phyloP scores from a whole-genome alignment of 1,140 invertebrate genomes.

The Mylabris phalerata region DNA sequence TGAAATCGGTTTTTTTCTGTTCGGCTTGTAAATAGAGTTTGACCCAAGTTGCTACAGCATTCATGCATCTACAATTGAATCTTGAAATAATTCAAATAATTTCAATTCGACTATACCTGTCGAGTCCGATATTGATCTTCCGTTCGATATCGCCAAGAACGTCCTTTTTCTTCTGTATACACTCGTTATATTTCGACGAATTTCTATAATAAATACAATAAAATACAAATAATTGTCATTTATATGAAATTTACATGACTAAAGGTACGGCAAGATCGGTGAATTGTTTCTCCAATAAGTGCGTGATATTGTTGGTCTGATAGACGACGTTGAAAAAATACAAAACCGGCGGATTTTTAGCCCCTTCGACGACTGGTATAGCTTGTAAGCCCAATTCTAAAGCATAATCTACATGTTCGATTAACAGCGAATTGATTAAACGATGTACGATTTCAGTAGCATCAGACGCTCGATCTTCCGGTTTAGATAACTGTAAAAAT shows the following conservation, averaged over 20 bases:
- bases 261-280: slow-evolving; percentile 83
- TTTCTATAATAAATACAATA: slow-evolving; percentile 52
- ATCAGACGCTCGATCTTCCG: slow-evolving; percentile 71
- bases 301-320: slow-evolving; percentile 93
- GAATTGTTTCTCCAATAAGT: slow-evolving; percentile 92
- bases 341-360: slow-evolving; percentile 66
- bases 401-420: slow-evolving; percentile 94
- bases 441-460: slow-evolving; percentile 81
- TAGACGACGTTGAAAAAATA: slow-evolving; percentile 93
- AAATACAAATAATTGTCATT: background rate
- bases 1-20: slow-evolving; percentile 95
- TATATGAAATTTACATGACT: slow-evolving; percentile 58
- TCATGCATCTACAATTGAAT: slow-evolving; percentile 57
- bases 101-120: slow-evolving; percentile 46
- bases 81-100: background rate
- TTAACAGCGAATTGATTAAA: slow-evolving; percentile 77
- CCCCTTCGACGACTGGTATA: slow-evolving; percentile 85
- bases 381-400: slow-evolving; percentile 86
- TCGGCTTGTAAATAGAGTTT: slow-evolving; percentile 85
- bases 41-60: slow-evolving; percentile 86
- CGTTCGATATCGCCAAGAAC: slow-evolving; percentile 83
- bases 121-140: slow-evolving; percentile 86
- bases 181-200: slow-evolving; percentile 80
- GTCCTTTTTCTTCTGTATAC: slow-evolving; percentile 79
- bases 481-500: slow-evolving; percentile 65